Conservation (phyloP, 1,140 invertebrate species). For the Panagrolaimus sp. region DNA sequence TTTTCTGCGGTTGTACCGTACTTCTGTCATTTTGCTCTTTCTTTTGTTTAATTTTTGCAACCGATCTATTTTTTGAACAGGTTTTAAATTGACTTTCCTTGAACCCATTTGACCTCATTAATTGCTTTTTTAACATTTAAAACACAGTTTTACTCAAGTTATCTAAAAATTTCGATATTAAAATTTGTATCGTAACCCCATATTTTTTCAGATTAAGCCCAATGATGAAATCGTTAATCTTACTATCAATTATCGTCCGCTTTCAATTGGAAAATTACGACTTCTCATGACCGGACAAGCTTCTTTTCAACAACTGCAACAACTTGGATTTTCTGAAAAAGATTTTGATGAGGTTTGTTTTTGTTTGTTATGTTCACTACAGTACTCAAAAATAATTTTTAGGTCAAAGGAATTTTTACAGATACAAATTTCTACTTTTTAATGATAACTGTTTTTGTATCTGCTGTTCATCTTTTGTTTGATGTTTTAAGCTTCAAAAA, state of each 20-base stretch:
- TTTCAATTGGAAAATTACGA: constrained; percentile 34
- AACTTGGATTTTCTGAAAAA: constrained; percentile 77
- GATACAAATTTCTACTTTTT: constrained; percentile 90
- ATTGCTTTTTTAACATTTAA: neutral
- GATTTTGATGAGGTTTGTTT: constrained; percentile 77
- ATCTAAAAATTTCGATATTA: neutral
- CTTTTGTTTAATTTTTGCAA: too few species aligned
- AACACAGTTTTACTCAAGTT: neutral
- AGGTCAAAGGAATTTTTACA: constrained; percentile 82
- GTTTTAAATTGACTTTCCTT: too few species aligned
- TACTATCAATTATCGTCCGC: constrained; percentile 38
- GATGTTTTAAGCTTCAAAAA: constrained; percentile 97
- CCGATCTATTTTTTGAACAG: too few species aligned
- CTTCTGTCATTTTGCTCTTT: too few species aligned
- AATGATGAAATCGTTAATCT: constrained; percentile 27
- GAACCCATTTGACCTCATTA: too few species aligned
- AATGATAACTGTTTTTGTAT: constrained; percentile 82
- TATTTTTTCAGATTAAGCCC: constrained; percentile 31
- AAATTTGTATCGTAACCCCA: too few species aligned
- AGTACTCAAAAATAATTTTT: constrained; percentile 17
- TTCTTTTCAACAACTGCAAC: constrained; percentile 22
- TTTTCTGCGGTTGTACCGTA: too few species aligned
- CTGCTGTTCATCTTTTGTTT: constrained; percentile 84
- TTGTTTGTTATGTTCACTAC: neutral
- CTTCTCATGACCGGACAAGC: neutral